Percentiles rank a stretch among this genome's conserved stretches.
These are phyloP conservation scores for Ophioninae sp. DNA, from an alignment of 2,888 invertebrate genomes.

Conservation along the genomic window DNA sequence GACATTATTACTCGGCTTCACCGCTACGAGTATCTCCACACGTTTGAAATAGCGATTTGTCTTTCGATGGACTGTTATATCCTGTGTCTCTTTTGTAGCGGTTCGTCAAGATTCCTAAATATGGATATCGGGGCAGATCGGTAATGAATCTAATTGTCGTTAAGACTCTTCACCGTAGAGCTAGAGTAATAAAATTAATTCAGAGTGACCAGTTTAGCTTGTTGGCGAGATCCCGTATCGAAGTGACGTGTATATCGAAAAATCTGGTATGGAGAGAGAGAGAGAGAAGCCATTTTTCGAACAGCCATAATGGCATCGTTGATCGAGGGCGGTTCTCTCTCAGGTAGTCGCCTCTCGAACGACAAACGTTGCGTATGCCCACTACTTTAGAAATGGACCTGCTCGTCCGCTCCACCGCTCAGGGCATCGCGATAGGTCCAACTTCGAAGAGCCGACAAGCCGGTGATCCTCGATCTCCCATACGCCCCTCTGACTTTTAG, in stretches of 20 bases:
- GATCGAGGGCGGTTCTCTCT: slow-evolving; percentile 60
- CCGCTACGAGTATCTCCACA: not conserved
- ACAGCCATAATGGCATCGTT: slow-evolving; percentile 64
- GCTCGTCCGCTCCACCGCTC: slow-evolving; percentile 29
- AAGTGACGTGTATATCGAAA: slow-evolving; percentile 45
- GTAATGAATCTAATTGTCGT: slow-evolving; percentile 7
- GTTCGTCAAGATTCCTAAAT: not conserved
- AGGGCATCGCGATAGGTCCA: not conserved
- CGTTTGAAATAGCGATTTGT: not conserved
- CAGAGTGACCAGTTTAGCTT: slow-evolving; percentile 52
- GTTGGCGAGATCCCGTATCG: slow-evolving; percentile 31
- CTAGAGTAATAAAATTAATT: slow-evolving; percentile 53
- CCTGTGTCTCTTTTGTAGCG: not conserved
- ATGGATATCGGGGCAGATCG: slow-evolving; percentile 6
- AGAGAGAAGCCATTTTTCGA: slow-evolving; percentile 58
- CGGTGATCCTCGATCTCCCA: not conserved
- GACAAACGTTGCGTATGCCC: slow-evolving; percentile 34
- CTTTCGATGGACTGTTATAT: slow-evolving; percentile 2
- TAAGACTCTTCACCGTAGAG: slow-evolving; percentile 27
- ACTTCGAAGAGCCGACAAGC: not conserved
- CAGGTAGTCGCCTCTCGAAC: slow-evolving; percentile 51
- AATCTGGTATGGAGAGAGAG: slow-evolving; percentile 36
- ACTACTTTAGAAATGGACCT: slow-evolving; percentile 47
- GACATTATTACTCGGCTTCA: not conserved
- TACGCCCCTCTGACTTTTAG: slow-evolving; percentile 6